Base-by-base conservation (phyloP, 2,797 vertebrate species). In the Epinephelus awoara region DNA sequence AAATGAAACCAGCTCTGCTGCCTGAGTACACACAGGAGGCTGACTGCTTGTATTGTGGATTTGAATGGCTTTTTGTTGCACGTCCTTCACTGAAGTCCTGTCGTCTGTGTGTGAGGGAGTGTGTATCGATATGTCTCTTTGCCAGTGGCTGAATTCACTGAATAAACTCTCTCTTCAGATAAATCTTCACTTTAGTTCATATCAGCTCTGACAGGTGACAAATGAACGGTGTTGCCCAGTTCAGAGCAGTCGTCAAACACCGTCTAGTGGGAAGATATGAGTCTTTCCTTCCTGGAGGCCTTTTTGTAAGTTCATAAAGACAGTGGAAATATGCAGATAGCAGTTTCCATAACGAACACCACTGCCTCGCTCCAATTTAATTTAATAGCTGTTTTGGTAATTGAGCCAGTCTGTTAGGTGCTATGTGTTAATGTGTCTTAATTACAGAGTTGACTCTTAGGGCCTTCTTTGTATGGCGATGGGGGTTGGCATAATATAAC, bases 371-470 rank as follows among this genome's bases (percentile, higher is more conserved):
- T 79, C 71, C 75, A 88, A 88, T 91, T 89, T 86, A 88, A 86
- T 92, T 91, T 93, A 93, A 93, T 87, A 88, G 87, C 80, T 78
- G 66, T 77, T 56, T 79, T 82, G 90, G 86, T 92, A 92, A 92
- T 91, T 89, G 91, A 88, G 82, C 80, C 89, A 76, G 87, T 91
- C 90, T 90, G 91, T 88, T 91, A 91, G 88, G 84, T 85, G 87
- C 85, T 89, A 78, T 29, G 82, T 89, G 90, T 89, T 93, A 89
- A 93, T 90, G 89, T 90, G 89, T 91, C 87, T 92, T 93, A 92
- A 94, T 94, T 92, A 91, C 79, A 84, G 67, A 66, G 67, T 12
- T 71, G 82, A 90, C 87, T 93, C 89, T 72, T 59, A 42, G 69
- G 82, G 75, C 59, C 81, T 67, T 67, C 50, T 62, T 34, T 67